phyloP scores from a whole-genome alignment of 2,113 vertebrate species.

The Scophthalmus maximus region DNA sequence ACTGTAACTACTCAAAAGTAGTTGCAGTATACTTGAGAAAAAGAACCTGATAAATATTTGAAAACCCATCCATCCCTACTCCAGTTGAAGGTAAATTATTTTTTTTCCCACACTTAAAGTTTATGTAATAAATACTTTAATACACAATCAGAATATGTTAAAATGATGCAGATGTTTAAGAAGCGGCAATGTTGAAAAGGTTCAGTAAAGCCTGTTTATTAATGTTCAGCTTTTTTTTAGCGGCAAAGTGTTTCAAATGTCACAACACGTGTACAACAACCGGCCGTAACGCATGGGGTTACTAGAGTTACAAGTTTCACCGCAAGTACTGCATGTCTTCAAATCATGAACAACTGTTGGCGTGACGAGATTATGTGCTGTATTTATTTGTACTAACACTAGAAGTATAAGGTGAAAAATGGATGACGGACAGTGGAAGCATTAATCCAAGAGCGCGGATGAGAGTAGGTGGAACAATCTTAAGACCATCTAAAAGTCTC shows the following conservation, averaged over 20 bases:
- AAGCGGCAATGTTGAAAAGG: conserved; percentile 19
- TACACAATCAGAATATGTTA: not conserved
- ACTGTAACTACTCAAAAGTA: not conserved
- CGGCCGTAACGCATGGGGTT: conserved; percentile 58
- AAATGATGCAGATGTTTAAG: not conserved
- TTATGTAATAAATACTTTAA: not conserved
- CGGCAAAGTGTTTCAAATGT: conserved; percentile 54
- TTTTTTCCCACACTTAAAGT: not conserved
- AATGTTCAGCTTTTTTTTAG: conserved; percentile 45
- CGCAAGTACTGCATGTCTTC: conserved; percentile 51
- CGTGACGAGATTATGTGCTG: conserved; percentile 25
- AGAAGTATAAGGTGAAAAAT: conserved; percentile 17
- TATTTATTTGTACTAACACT: conserved; percentile 41
- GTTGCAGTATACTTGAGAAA: not conserved
- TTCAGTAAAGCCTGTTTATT: conserved; percentile 71
- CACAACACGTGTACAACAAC: conserved; percentile 72
- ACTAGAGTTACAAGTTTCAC: conserved; percentile 63
- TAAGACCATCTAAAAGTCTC: conserved; percentile 26
- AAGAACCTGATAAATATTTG: not conserved
- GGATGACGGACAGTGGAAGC: conserved; percentile 34
- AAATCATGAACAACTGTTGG: conserved; percentile 44
- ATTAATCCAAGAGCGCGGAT: conserved; percentile 25
- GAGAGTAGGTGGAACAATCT: conserved; percentile 17
- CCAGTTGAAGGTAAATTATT: not conserved
- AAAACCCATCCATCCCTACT: not conserved